A percentile compares a stretch with the other conserved stretches of the same genome.
These are phyloP conservation scores for Squalus acanthias DNA, from an alignment of 2,797 vertebrate species.

Conservation along the genomic window DNA sequence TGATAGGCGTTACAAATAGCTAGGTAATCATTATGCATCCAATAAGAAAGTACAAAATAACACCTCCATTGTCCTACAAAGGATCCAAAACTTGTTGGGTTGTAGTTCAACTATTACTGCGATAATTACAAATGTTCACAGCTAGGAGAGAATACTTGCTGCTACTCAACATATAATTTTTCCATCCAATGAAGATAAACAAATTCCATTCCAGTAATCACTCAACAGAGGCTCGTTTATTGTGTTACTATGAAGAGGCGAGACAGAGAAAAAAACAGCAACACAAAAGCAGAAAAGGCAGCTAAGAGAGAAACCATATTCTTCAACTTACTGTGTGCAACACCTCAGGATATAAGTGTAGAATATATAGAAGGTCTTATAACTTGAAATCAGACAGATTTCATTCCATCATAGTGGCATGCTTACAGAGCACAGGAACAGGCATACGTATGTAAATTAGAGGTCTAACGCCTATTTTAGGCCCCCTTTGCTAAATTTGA, in stretches of 20 bases:
- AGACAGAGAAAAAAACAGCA: background rate
- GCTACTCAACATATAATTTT: background rate
- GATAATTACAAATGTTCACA: slow-evolving; percentile 5
- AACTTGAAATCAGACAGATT: background rate
- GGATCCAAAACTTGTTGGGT: background rate
- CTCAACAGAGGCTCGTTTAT: background rate
- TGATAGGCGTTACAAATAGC: background rate
- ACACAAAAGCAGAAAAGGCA: background rate
- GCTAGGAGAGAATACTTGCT: background rate
- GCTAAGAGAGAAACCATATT: background rate
- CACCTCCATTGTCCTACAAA: background rate
- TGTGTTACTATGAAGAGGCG: background rate
- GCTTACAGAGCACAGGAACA: background rate
- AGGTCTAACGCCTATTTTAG: background rate
- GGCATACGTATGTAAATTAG: background rate
- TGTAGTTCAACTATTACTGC: background rate
- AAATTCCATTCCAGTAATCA: background rate
- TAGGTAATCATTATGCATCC: background rate
- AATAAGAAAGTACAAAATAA: background rate
- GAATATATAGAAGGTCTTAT: background rate
- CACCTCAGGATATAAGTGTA: background rate
- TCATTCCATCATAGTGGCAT: background rate
- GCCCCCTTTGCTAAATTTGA: background rate
- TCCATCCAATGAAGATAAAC: background rate
- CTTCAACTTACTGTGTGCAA: background rate